Conservation (phyloP, 2,888 invertebrate species). For the Drosophila ezoana region DNA sequence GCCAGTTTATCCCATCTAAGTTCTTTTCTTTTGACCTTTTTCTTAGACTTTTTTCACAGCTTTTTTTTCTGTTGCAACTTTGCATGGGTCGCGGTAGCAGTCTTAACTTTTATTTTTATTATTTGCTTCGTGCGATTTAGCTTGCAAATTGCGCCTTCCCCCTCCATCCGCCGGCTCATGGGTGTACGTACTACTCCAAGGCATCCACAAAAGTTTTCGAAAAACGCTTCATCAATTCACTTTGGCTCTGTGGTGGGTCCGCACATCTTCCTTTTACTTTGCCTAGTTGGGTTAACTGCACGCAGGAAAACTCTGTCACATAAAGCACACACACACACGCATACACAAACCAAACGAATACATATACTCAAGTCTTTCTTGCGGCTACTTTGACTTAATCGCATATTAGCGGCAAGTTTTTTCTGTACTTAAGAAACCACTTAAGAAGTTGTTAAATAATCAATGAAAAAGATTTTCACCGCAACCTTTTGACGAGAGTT, state of each 20-base stretch:
- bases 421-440: conserved; percentile 83
- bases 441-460: conserved; percentile 85
- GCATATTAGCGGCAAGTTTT: conserved; percentile 82
- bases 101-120: conserved; percentile 63
- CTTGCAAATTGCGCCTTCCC: conserved; percentile 61
- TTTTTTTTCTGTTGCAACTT: conserved; percentile 57
- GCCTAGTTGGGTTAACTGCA: conserved; percentile 56
- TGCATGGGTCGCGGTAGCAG: conserved; percentile 51
- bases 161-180: conserved; percentile 26
- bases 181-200: conserved; percentile 29
- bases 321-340: conserved; percentile 18
- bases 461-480: conserved; percentile 82
- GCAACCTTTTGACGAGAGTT: conserved; percentile 13
- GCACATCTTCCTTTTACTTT: conserved; percentile 38
- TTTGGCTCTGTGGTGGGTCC: conserved; percentile 54
- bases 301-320: conserved; percentile 33
- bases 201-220: conserved; percentile 62
- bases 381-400: conserved; percentile 77
- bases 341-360: conserved; percentile 2
- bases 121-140: conserved; percentile 62
- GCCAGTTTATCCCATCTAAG: conserved; percentile 74
- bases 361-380: conserved; percentile 21
- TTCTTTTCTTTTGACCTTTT: conserved; percentile 78
- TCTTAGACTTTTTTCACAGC: conserved; percentile 29
- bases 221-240: conserved; percentile 77